Base-by-base conservation (phyloP, 2,113 vertebrate genomes). In the Bufo gargarizans region DNA sequence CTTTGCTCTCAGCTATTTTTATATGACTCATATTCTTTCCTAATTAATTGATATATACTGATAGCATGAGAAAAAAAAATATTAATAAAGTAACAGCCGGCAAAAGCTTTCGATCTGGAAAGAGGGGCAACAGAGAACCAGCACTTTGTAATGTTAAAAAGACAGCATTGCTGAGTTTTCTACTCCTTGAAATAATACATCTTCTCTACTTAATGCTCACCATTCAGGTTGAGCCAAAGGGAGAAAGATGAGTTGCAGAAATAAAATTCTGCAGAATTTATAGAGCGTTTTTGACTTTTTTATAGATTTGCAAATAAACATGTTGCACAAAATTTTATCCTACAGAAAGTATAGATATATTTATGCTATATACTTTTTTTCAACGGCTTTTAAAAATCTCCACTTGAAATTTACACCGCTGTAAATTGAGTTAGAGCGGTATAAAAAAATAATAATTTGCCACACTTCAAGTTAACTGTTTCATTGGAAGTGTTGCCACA, bases 251-350 rank as follows among this genome's bases (percentile, higher is more conserved):
- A 74, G 50, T 6, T 11, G 63, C 47, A 2, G 49, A 19, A 45
- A 74, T 69, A 58, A 84, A 56, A 74, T 45, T 19, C 69, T 49
- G 45, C 45, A 14, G 49, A 47, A 84, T 84, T 84, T 71, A 72
- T 74, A 13, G 82, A 56, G 33, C 22, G 9, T 72, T 72, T 84
- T 56, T 84, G 67, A 84, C 67, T 84, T 84, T 84, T 84, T 58
- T 58, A 84, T 84, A 20, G 67, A 74, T 84, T 72, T 72, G 53
- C 67, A 72, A 74, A 84, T 84, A 84, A 84, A 84, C 82, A 84
- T 58, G 82, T 74, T 84, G 82, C 82, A 83, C 19, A 53, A 43
- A 43, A 58, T 72, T 84, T 84, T 74, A 74, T 84, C 82, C 17
- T 58, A 45, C 82, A 53, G 33, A 33, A 33, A 33, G 33, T 33